A percentile compares a stretch with the other conserved stretches of the same genome.
phyloP scores from a whole-genome alignment of 2,888 invertebrate genomes.

The Eristalis tenax region DNA sequence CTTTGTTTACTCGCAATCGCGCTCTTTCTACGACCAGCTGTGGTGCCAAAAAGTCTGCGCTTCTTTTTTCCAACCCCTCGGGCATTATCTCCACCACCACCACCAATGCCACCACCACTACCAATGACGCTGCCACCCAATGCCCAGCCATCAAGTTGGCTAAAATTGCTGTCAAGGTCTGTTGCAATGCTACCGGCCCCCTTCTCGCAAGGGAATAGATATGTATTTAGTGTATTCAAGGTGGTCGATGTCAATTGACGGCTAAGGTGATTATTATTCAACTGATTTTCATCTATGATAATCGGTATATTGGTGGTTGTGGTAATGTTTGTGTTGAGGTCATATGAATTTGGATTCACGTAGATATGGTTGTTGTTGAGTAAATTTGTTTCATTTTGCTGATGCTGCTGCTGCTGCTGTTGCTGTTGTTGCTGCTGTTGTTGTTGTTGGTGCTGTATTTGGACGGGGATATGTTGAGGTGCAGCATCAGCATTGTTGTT shows the following conservation, averaged over 20 bases:
- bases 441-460: conserved; percentile 45
- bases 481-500: conserved; percentile 61
- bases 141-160: conserved; percentile 79
- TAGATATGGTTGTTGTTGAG: conserved; percentile 80
- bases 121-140: conserved; percentile 74
- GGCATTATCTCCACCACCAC: conserved; percentile 32
- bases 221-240: conserved; percentile 79
- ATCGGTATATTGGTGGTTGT: conserved; percentile 73
- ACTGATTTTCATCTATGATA: conserved; percentile 73
- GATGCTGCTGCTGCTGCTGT: conserved; percentile 66
- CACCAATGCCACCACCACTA: conserved; percentile 37
- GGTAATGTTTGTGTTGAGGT: conserved; percentile 77
- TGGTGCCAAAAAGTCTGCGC: conserved; percentile 70
- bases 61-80: conserved; percentile 57
- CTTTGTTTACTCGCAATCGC: conserved; percentile 46
- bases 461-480: conserved; percentile 66
- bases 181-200: conserved; percentile 78
- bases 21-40: conserved; percentile 48
- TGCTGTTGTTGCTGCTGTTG: conserved; percentile 67
- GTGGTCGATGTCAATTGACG: conserved; percentile 78
- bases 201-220: conserved; percentile 79
- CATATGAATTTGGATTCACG: conserved; percentile 79
- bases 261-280: conserved; percentile 74
- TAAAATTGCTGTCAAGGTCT: conserved; percentile 80
- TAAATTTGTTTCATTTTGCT: conserved; percentile 71